Evolutionary conservation across 2,797 vertebrate species (phyloP), one percentile per base, ranked within the genome.

Genomic region (Epinephelus malabaricus): DNA sequence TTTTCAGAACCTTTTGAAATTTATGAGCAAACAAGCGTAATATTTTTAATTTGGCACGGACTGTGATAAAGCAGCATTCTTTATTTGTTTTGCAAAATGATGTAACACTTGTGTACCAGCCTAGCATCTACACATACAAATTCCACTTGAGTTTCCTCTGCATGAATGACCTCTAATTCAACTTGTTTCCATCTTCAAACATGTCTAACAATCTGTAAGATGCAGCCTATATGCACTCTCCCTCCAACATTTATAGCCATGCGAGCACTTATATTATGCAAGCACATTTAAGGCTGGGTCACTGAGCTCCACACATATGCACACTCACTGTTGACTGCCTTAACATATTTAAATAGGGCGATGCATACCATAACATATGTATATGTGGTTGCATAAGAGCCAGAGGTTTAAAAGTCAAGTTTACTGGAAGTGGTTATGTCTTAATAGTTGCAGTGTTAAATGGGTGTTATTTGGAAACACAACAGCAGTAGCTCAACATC

Each of bases 281-380:
- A 83, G 38, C 56, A 2, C 55, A 56, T 81, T 69, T 58, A 14
- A 54, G 23, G 2, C 25, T 2, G 82, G 56, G 15, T 84, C 81
- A 75, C 54, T 60, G 80, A 82, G 61, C 80, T 23, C 23, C 49
- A 43, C 79, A 71, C 67, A 40, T 38, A 47, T 66, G 69, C 47
- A 61, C 72, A 30, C 73, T 34, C 55, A 69, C 46, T 17, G 30
- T 1, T 38, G n/a, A 70, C 67, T 62, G 65, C 25, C 23, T 61
- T 30, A 54, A 40, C 61, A 3, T 21, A 25, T 12, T 34, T 49
- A 69, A 78, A 59, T 76, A 63, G 72, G 21, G 19, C 13, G 8
- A 2, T 50, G 38, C 34, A 56, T 17, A 38, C 1, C n/a, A 2
- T 38, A 14, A 15, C 46, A 34, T 63, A 30, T 69, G 73, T n/a